Conservation (phyloP, 2,113 vertebrate species). For the Ammospiza caudacuta region DNA sequence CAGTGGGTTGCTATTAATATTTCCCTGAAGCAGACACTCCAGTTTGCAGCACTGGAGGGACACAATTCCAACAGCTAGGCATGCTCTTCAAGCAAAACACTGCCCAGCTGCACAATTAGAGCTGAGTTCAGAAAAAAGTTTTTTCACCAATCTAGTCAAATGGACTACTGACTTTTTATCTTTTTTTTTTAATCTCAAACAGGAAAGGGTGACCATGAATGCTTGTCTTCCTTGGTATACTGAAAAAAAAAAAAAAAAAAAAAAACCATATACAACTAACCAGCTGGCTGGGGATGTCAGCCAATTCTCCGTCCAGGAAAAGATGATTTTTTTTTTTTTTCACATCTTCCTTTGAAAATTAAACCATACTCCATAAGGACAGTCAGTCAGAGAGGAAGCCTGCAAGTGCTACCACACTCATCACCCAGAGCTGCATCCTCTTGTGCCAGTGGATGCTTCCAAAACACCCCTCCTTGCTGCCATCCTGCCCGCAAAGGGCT, state of each 20-base stretch:
- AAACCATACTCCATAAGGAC: conserved; percentile 10
- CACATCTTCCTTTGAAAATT: neutral
- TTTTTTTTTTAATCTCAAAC: neutral
- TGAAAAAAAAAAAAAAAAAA: neutral
- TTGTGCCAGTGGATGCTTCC: conserved; percentile 29
- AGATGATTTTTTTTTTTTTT: neutral
- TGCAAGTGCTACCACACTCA: neutral
- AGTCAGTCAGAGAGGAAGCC: conserved; percentile 27
- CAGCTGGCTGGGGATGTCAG: neutral
- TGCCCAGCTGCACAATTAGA: neutral
- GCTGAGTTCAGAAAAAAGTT: neutral
- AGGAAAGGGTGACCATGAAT: neutral
- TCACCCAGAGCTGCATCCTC: conserved; percentile 19
- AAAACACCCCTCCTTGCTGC: neutral
- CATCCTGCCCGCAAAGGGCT: neutral
- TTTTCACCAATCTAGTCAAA: neutral
- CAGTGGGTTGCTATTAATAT: neutral
- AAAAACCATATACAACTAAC: neutral
- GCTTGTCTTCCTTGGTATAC: neutral
- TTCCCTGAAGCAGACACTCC: neutral
- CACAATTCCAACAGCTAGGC: neutral
- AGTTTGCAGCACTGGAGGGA: neutral
- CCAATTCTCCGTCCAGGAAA: neutral
- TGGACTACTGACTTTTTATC: neutral
- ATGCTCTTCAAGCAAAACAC: neutral